These are phyloP conservation scores for Odontothrips loti DNA, from an alignment of 2,888 invertebrate species.

Conservation along the genomic window DNA sequence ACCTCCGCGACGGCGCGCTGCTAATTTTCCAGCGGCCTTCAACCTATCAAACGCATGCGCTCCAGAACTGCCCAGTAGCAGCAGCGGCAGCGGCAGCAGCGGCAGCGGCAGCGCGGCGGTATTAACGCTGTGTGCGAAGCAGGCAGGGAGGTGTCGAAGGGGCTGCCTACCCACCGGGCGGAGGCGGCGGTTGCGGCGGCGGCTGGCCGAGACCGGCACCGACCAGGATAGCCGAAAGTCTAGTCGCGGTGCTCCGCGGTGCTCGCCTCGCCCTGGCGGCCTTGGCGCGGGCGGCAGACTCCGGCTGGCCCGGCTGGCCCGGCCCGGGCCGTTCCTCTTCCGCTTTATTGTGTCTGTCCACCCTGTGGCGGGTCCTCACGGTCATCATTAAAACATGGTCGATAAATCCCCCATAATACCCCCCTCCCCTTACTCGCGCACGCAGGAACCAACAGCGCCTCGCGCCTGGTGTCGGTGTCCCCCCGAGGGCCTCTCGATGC, in stretches of 20 bases:
- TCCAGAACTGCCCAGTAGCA: not conserved
- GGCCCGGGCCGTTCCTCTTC: not conserved
- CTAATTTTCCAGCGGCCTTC: constrained; percentile 15
- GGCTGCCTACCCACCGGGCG: constrained; percentile 26
- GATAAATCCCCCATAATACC: not conserved
- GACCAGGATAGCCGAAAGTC: no score
- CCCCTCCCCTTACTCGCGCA: no score
- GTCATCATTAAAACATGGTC: not conserved
- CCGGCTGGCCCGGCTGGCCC: no score
- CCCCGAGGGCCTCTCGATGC: no score
- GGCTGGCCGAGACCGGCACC: not conserved
- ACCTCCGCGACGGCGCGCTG: not conserved
- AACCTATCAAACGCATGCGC: constrained; percentile 21
- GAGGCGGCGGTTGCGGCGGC: not conserved
- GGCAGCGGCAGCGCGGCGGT: no score
- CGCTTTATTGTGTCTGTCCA: not conserved
- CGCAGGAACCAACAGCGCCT: no score
- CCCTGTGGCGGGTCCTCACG: not conserved
- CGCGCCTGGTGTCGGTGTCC: no score
- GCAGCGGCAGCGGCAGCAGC: not conserved
- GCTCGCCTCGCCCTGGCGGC: no score
- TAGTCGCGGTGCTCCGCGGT: no score
- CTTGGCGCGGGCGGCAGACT: no score
- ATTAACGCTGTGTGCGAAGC: no score
- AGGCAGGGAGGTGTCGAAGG: not conserved